Percentiles rank a stretch among this genome's conserved stretches.
Evolutionary conservation across 2,888 invertebrate species (phyloP).

Genomic region (Axea sp.): DNA sequence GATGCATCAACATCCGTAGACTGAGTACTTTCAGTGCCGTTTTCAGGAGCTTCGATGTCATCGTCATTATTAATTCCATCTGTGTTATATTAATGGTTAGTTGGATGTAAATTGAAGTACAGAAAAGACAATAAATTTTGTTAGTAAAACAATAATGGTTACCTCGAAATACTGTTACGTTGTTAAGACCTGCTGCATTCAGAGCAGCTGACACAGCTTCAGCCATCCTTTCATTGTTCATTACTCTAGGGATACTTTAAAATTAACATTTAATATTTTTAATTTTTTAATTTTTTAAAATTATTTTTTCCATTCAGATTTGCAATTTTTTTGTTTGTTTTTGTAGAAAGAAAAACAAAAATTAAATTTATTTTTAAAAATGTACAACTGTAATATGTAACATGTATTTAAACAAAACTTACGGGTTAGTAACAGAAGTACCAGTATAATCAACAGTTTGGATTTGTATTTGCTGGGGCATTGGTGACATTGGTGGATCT

Average conservation of each 20-base stretch:
- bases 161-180: conserved; percentile 67
- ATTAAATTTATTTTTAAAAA: too few relatives aligned
- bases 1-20: conserved; percentile 52
- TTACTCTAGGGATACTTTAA: conserved; percentile 62
- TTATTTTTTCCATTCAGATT: too few relatives aligned
- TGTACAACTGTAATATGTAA: too few relatives aligned
- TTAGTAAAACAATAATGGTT: conserved; percentile 10
- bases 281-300: conserved; percentile 3
- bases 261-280: not conserved
- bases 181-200: conserved; percentile 72
- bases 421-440: conserved; percentile 65
- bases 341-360: too few relatives aligned
- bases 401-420: too few relatives aligned
- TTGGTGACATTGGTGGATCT: conserved; percentile 67
- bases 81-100: conserved; percentile 6
- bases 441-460: conserved; percentile 48
- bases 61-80: conserved; percentile 60
- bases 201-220: conserved; percentile 77
- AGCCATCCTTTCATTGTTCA: conserved; percentile 70
- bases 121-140: too few relatives aligned
- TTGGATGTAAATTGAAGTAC: too few relatives aligned
- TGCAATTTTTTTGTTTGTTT: too few relatives aligned
- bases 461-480: conserved; percentile 73
- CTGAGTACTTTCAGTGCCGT: conserved; percentile 61
- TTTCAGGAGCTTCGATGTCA: conserved; percentile 52